Evolutionary conservation across 2,113 vertebrate genomes (phyloP), one percentile per base, ranked within the genome.

Genomic region (Nettapus auritus): DNA sequence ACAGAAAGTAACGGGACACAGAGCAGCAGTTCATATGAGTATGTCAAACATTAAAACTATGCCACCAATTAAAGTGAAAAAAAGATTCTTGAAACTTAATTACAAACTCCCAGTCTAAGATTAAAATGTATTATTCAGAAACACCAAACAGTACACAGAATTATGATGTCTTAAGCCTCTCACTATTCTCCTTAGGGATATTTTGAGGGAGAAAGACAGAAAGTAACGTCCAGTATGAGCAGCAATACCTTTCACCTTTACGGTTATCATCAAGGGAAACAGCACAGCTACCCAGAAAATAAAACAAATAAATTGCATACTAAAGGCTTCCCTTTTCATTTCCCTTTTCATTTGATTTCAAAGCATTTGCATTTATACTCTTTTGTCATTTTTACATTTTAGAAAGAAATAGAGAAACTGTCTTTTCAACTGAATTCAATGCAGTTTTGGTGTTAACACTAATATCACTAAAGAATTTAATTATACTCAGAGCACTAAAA

Each of bases 401-500:
- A 52, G 31, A 66, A 62, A 46, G 46, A 63, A 82, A 22, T 0
- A 66, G 17, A 82, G 25, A 75, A 6, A 38, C 13, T 15, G 7
- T 19, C 31, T 66, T 20, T 66, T 89, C 23, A 20, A 9, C 8
- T 8, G 21, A 74, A 36, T 74, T 74, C 18, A 40, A 40, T 57
- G 13, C n/a, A 71, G 14, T 53, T 84, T 70, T 23, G 31, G 17
- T 34, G 7, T 13, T 13, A 85, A 70, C 12, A 16, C 7, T 14
- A 38, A 31, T 4, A 82, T 2, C 5, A 0, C 25, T 52, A 11
- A 21, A 29, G 15, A 23, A 59, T 71, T 59, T 67, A 62, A 67
- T 63, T 33, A 12, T 0, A 5, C 3, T 57, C 29, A 31, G 29
- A 74, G 18, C 40, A 53, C 4, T 40, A 6, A 0, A 48, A 42